Conservation (phyloP, 1,140 invertebrate genomes). For the Condylostylus longicornis region DNA sequence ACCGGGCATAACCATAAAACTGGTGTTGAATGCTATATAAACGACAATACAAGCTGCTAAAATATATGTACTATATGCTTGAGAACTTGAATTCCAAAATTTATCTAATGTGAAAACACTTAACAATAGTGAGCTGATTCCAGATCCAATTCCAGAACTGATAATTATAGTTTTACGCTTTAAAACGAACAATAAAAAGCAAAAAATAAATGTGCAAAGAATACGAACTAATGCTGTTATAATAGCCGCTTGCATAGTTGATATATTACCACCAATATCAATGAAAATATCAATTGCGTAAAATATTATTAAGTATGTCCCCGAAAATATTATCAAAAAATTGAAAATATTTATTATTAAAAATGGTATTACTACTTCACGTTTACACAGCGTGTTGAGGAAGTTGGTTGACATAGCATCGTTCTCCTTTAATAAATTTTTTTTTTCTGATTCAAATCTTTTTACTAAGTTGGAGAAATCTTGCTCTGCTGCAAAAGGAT, state of each 20-base stretch:
- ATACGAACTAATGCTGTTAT: conserved; percentile 47
- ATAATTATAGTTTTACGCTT: conserved; percentile 46
- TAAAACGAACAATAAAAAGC: conserved; percentile 42
- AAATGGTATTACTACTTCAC: conserved; percentile 50
- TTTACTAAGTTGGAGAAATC: conserved; percentile 19
- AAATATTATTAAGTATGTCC: conserved; percentile 57
- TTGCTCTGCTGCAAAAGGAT: conserved; percentile 36
- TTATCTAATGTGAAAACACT: conserved; percentile 37
- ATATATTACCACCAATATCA: conserved; percentile 34
- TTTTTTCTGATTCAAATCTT: conserved; percentile 20
- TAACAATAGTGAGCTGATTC: conserved; percentile 40
- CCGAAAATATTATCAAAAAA: conserved; percentile 51
- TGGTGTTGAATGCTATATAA: conserved; percentile 54
- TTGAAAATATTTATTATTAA: conserved; percentile 55
- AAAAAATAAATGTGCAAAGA: conserved; percentile 44
- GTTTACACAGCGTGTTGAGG: conserved; percentile 34
- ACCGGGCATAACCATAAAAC: conserved; percentile 52
- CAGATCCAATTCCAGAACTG: conserved; percentile 47
- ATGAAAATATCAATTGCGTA: conserved; percentile 54
- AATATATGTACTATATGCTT: conserved; percentile 31
- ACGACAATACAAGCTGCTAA: conserved; percentile 39
- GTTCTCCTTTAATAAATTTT: conserved; percentile 37
- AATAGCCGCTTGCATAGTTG: conserved; percentile 43
- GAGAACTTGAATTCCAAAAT: conserved; percentile 22
- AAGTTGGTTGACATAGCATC: conserved; percentile 33